These are phyloP conservation scores for Orchestia grillus DNA, from an alignment of 1,140 invertebrate genomes.

Conservation along the genomic window DNA sequence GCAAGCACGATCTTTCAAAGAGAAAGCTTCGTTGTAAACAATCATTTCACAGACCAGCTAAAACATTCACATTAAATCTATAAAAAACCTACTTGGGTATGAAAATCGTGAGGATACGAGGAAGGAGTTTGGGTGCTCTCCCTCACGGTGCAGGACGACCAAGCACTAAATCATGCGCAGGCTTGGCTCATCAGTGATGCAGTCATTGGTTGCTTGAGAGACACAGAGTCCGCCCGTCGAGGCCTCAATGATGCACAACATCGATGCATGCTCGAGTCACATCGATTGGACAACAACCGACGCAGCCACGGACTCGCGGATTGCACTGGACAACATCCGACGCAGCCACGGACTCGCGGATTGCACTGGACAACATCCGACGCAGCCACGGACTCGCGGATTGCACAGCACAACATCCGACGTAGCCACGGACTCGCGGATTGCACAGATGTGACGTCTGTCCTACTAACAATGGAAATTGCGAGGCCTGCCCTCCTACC, in stretches of 20 bases:
- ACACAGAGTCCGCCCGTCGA: not conserved
- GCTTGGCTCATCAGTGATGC: not conserved
- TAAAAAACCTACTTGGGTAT: not conserved
- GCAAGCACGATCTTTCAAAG: not conserved
- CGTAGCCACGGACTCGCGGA: too few species aligned
- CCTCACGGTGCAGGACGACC: not conserved
- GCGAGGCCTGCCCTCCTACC: too few species aligned
- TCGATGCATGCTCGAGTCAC: not conserved
- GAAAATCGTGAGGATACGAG: not conserved
- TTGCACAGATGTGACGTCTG: too few species aligned
- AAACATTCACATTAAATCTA: not conserved
- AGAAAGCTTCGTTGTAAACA: not conserved
- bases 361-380: too few species aligned
- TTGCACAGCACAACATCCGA: too few species aligned
- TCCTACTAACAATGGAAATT: too few species aligned
- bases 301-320: not conserved
- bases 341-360: too few species aligned
- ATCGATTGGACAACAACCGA: not conserved
- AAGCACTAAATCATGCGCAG: not conserved
- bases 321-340: too few species aligned
- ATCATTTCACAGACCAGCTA: not conserved
- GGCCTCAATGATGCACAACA: not conserved
- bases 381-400: too few species aligned
- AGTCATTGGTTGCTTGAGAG: constrained; percentile 7
- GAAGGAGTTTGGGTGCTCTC: not conserved